A percentile compares a stretch with the other conserved stretches of the same genome.
phyloP scores from a whole-genome alignment of 2,797 vertebrate species.

The Bradypodion pumilum region DNA sequence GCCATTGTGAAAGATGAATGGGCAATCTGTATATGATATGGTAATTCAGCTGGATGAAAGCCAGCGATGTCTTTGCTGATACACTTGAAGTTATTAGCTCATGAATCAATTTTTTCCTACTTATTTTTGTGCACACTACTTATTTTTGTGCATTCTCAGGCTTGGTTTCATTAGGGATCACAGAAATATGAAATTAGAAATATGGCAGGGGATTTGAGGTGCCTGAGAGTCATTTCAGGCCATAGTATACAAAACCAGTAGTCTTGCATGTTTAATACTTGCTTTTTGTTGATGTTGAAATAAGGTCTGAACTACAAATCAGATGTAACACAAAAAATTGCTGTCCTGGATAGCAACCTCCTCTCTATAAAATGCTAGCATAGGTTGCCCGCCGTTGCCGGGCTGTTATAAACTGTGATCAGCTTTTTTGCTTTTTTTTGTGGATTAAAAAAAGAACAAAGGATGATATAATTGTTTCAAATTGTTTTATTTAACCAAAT shows the following conservation, averaged over 20 bases:
- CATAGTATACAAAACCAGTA: not conserved
- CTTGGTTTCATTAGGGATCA: not conserved
- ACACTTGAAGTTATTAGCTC: not conserved
- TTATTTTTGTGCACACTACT: not conserved
- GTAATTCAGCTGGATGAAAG: constrained; percentile 13
- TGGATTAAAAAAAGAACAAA: no score
- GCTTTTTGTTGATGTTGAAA: not conserved
- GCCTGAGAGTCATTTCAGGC: not conserved
- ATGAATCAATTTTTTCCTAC: not conserved
- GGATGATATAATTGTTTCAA: no score
- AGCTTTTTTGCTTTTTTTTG: no score
- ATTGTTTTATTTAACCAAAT: no score
- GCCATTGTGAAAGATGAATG: constrained; percentile 13
- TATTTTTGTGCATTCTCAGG: not conserved
- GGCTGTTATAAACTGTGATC: no score
- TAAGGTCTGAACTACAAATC: not conserved
- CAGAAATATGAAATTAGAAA: not conserved
- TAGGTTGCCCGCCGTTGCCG: no score
- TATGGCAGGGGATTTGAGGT: not conserved
- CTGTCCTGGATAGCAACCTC: not conserved
- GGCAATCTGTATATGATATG: constrained; percentile 7
- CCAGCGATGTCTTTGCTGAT: not conserved
- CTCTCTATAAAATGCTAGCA: not conserved
- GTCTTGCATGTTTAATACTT: not conserved
- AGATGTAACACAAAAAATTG: not conserved